Conservation (phyloP, 1,140 invertebrate genomes). For the Maniola jurtina region DNA sequence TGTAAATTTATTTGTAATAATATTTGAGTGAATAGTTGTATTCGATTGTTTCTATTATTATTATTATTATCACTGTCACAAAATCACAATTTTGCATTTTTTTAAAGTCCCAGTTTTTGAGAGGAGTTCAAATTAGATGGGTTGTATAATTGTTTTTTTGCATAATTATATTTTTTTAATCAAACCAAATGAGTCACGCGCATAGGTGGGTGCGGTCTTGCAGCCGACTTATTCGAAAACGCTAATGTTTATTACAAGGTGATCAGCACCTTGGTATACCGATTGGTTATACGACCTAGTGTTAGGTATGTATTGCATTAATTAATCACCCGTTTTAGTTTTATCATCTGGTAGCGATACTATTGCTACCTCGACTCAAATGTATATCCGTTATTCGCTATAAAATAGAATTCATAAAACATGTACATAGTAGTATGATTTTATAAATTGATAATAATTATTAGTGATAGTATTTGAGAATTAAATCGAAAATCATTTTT, state of each 20-base stretch:
- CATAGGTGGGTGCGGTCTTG: constrained; percentile 53
- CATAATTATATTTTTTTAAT: constrained; percentile 65
- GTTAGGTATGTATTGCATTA: constrained; percentile 25
- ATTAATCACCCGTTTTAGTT: not conserved
- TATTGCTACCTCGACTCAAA: not conserved
- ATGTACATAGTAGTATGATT: constrained; percentile 50
- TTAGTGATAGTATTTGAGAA: constrained; percentile 37
- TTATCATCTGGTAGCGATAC: not conserved
- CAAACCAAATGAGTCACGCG: constrained; percentile 55
- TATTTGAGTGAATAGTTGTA: constrained; percentile 60
- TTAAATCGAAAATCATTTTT: constrained; percentile 37
- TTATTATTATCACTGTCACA: constrained; percentile 72
- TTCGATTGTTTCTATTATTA: constrained; percentile 57
- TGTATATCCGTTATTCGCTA: constrained; percentile 7
- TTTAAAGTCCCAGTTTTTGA: constrained; percentile 45
- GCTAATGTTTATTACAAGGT: no score
- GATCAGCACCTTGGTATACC: not conserved
- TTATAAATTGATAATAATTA: constrained; percentile 44
- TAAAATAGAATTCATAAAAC: constrained; percentile 21
- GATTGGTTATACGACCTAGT: constrained; percentile 12
- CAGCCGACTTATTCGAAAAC: constrained; percentile 37
- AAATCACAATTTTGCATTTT: constrained; percentile 76
- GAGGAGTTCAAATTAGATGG: constrained; percentile 60
- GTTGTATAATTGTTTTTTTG: constrained; percentile 63
- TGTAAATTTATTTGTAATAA: constrained; percentile 75